Percentiles rank a stretch among this genome's conserved stretches.
Evolutionary conservation across 2,888 invertebrate genomes (phyloP).

Genomic region (Toxonevra muliebris): DNA sequence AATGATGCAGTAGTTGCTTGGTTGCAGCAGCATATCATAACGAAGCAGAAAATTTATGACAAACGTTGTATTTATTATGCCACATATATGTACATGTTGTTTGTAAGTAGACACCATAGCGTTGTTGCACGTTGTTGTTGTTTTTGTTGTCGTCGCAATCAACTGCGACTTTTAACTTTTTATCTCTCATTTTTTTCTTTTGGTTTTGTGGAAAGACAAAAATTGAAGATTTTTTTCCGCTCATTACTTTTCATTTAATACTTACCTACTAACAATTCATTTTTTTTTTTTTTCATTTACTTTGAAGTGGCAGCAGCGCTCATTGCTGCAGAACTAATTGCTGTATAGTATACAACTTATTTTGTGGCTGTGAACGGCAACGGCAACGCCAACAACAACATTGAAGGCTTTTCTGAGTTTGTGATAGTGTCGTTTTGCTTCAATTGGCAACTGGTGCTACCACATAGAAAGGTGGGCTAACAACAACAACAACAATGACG

Average conservation of each 20-base stretch:
- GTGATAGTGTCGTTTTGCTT: too few relatives aligned
- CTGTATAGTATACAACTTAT: background rate
- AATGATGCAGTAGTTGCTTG: conserved; percentile 12
- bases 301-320: conserved; percentile 1
- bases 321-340: conserved; percentile 43
- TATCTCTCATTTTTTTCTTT: background rate
- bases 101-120: background rate
- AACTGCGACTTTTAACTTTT: background rate
- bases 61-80: conserved; percentile 30
- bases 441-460: too few relatives aligned
- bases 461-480: too few relatives aligned
- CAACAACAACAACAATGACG: background rate
- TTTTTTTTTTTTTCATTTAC: conserved; percentile 17
- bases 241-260: conserved; percentile 34
- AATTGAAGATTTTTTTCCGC: conserved; percentile 33
- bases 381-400: too few relatives aligned
- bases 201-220: conserved; percentile 8
- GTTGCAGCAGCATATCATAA: conserved; percentile 38
- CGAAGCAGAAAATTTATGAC: conserved; percentile 51
- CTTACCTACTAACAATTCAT: conserved; percentile 17
- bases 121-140: background rate
- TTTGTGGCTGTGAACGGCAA: background rate
- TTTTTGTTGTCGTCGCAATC: background rate
- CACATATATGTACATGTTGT: background rate
- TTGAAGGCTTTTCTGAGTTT: too few relatives aligned